These are phyloP conservation scores for Odocoileus virginianus DNA, from an alignment of 2,113 vertebrate species.

Conservation along the genomic window DNA sequence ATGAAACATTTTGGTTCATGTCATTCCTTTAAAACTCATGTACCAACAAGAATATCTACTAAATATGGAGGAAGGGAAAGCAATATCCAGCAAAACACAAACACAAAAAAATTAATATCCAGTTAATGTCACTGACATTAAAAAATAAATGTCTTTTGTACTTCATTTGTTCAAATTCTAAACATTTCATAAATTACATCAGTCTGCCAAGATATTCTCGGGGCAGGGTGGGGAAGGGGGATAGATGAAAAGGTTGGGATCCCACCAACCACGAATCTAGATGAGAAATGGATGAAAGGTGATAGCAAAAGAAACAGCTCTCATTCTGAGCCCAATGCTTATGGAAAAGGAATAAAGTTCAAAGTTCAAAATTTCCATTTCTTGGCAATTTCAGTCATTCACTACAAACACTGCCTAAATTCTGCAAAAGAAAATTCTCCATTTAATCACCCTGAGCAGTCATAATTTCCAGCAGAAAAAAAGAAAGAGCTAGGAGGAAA, in stretches of 20 bases:
- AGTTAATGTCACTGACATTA: not conserved
- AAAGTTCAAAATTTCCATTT: constrained; percentile 21
- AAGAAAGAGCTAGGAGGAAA: not conserved
- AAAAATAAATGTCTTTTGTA: not conserved
- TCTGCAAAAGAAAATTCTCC: constrained; percentile 32
- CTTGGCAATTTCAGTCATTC: not conserved
- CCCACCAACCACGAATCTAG: not conserved
- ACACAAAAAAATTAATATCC: not conserved
- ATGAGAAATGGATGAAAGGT: not conserved
- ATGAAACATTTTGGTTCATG: not conserved
- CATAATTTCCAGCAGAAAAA: not conserved
- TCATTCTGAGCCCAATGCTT: not conserved
- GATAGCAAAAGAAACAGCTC: not conserved
- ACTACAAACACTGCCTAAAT: not conserved
- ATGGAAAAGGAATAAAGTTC: not conserved
- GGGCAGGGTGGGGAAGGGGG: accelerated
- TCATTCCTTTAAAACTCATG: not conserved
- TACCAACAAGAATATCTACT: not conserved
- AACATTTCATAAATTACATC: not conserved
- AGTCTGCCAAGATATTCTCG: not conserved
- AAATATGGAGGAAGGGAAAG: not conserved
- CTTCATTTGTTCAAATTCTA: not conserved
- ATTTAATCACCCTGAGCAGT: not conserved
- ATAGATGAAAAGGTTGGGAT: not conserved
- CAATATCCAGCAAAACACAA: not conserved